phyloP scores from a whole-genome alignment of 2,797 vertebrate species.

The Pipistrellus nathusii region DNA sequence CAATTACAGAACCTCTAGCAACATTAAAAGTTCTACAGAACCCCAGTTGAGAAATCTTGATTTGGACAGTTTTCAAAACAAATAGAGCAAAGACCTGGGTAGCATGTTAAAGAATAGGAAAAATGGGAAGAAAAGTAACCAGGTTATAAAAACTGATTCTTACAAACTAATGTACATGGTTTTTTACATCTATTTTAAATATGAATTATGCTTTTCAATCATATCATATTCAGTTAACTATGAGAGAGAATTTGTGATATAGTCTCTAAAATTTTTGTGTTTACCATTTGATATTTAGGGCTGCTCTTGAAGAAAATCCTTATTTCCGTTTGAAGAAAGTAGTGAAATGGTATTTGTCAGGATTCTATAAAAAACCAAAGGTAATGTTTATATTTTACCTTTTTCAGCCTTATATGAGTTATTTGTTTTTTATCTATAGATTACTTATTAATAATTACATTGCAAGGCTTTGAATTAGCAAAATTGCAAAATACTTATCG shows the following conservation, averaged over 20 bases:
- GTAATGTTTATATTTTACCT: conserved; percentile 83
- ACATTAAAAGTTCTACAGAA: background rate
- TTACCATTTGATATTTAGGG: conserved; percentile 86
- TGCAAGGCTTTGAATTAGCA: background rate
- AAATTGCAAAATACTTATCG: conserved; percentile 41
- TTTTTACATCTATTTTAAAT: conserved; percentile 66
- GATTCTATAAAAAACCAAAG: conserved; percentile 99
- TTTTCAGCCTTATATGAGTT: conserved; percentile 17
- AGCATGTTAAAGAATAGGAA: background rate
- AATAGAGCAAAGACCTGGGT: background rate
- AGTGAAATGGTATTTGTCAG: conserved; percentile 99
- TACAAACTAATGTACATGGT: background rate
- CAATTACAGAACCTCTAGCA: background rate
- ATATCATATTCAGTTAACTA: conserved; percentile 10
- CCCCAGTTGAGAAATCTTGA: background rate
- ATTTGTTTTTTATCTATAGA: conserved; percentile 38
- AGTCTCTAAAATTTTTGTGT: background rate
- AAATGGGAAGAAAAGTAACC: background rate
- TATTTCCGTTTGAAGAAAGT: conserved; percentile 98
- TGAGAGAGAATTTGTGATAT: conserved; percentile 23
- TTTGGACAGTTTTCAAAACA: conserved; percentile 50
- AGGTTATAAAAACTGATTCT: conserved; percentile 51
- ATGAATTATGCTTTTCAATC: conserved; percentile 39
- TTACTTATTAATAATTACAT: conserved; percentile 37
- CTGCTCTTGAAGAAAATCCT: conserved; percentile 97